Percentiles rank a stretch among this genome's conserved stretches.
phyloP scores from a whole-genome alignment of 2,113 vertebrate species.

The Oncorhynchus nerka region DNA sequence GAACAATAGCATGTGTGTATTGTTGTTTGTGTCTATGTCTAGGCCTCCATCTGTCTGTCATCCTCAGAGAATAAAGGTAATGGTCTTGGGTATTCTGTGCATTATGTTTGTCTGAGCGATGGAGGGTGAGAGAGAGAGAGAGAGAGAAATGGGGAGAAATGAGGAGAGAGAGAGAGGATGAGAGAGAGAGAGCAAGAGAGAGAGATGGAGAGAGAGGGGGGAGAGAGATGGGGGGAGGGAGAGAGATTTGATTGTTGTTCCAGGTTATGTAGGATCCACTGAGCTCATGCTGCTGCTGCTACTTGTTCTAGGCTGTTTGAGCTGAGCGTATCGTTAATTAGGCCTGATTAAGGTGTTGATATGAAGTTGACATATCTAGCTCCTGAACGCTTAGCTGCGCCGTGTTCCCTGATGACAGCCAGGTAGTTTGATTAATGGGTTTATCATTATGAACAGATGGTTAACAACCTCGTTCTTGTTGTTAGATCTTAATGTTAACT shows the following conservation, averaged over 20 bases:
- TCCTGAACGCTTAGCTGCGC: background rate
- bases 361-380: slow-evolving; percentile 52
- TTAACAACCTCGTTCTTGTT: background rate
- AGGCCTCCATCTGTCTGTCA: too few species aligned
- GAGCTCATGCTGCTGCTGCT: slow-evolving; percentile 9
- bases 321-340: slow-evolving; percentile 52
- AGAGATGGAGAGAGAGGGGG: background rate
- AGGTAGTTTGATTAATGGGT: slow-evolving; percentile 11
- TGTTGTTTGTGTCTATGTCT: background rate
- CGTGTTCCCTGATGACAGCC: slow-evolving; percentile 22
- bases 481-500: background rate
- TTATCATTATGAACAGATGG: slow-evolving; percentile 23
- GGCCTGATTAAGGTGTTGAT: slow-evolving; percentile 59
- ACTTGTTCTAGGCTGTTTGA: slow-evolving; percentile 11
- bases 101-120: too few species aligned
- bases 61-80: too few species aligned
- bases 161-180: background rate
- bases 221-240: slow-evolving; percentile 17
- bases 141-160: background rate
- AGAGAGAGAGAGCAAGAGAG: background rate
- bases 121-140: background rate
- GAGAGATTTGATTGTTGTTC: background rate
- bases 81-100: too few species aligned
- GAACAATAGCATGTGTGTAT: background rate
- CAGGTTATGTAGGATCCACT: background rate